Base-by-base conservation (phyloP, 2,113 vertebrate species). In the Archocentrus centrarchus region DNA sequence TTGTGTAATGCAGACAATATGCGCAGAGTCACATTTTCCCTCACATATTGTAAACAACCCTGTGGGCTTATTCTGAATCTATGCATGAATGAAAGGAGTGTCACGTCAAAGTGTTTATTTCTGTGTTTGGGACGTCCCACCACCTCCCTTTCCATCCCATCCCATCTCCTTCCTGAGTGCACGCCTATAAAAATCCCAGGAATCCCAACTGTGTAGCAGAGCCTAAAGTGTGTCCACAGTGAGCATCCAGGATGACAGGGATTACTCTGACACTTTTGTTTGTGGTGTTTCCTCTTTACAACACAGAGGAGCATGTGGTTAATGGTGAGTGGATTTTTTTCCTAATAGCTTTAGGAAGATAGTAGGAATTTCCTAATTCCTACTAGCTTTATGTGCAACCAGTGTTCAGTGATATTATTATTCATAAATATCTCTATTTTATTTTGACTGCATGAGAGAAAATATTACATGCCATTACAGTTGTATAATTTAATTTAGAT, bases 281-380 rank as follows among this genome's bases (percentile, higher is more conserved):
- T 63, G 85, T 93, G 3, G 39, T 80, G n/a, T 77, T 94, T 83
- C 81, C 92, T 64, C 87, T 93, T 41, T 77, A 81, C 47, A 81
- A 91, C 78, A 90, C 95, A 59, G 93, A 96, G 76, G 94, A 95
- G 82, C 92, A 93, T 62, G 81, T 64, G 22, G 92, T 93, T n/a
- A 95, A 96, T 27, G 96, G 96, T 96, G 79, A 94, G 95, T 87
- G 2, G 4, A 9, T 24, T 47, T 13, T 14, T 30, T 68, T 22
- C 32, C 35, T 35, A 35, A 35, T 35, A 35, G 35, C 35, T 35
- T 35, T 35, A 35, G 35, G 35, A 35, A 35, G 35, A 7, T 7
- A 30, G 4, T 30, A 30, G 30, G 30, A 30, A 30, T 30, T 30
- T 30, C 30, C 30, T 30, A 30, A 30, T 30, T 30, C 30, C 30